phyloP scores from a whole-genome alignment of 2,113 vertebrate species.

The rat (Rattus norvegicus) region GRCr8 NC_086039.1:32242501-32243000 shows the following conservation, averaged over 20 bases:
- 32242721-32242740: conserved; percentile 29
- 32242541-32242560: not conserved
- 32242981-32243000: not conserved
- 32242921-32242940: conserved; percentile 51
- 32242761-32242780: too few species aligned
- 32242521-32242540: conserved; percentile 17
- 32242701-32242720: conserved; percentile 48
- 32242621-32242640: not conserved
- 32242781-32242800: conserved; percentile 16
- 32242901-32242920: conserved; percentile 64
- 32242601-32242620: conserved; percentile 20
- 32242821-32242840: not conserved
- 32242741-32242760: conserved; percentile 2
- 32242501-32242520: not conserved
- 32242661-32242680: conserved; percentile 15
- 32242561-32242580: conserved; percentile 44
- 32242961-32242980: conserved; percentile 16
- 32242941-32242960: conserved; percentile 33
- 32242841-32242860: not conserved
- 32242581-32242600: not conserved
- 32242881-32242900: not conserved
- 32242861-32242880: conserved; percentile 14
- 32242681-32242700: conserved; percentile 45
- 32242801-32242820: not conserved
- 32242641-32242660: conserved; percentile 22